Percentiles rank a stretch among this genome's conserved stretches.
phyloP scores from a whole-genome alignment of 1,140 invertebrate genomes.

The Pseudomyrmex gracilis region DNA sequence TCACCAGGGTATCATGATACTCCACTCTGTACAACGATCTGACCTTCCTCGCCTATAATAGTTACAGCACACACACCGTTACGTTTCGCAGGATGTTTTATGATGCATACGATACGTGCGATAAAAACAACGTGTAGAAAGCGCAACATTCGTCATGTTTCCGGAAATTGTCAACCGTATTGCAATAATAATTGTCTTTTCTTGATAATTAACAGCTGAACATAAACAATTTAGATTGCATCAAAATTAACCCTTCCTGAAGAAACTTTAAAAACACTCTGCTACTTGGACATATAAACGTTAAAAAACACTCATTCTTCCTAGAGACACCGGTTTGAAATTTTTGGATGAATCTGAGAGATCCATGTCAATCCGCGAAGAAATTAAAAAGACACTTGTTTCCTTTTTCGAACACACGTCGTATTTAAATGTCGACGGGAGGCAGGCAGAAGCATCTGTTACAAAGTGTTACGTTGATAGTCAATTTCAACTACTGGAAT shows the following conservation, averaged over 20 bases:
- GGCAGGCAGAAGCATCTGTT: conserved; percentile 22
- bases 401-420: neutral
- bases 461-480: conserved; percentile 31
- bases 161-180: neutral
- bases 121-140: conserved; percentile 19
- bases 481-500: conserved; percentile 10
- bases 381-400: neutral
- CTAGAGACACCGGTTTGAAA: no score
- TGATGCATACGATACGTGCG: neutral
- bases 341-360: no score
- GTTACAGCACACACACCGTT: neutral
- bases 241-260: neutral
- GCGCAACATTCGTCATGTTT: conserved; percentile 13
- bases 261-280: no score
- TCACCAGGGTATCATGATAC: conserved; percentile 37
- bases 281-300: no score
- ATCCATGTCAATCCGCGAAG: no score
- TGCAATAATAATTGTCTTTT: neutral
- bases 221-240: neutral
- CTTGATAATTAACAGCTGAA: neutral
- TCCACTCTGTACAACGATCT: conserved; percentile 11
- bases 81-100: conserved; percentile 19
- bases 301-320: no score
- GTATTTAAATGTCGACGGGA: conserved; percentile 1
- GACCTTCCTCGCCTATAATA: neutral